These are phyloP conservation scores for Callocephalon fimbriatum DNA, from an alignment of 2,113 vertebrate genomes.

Conservation along the genomic window DNA sequence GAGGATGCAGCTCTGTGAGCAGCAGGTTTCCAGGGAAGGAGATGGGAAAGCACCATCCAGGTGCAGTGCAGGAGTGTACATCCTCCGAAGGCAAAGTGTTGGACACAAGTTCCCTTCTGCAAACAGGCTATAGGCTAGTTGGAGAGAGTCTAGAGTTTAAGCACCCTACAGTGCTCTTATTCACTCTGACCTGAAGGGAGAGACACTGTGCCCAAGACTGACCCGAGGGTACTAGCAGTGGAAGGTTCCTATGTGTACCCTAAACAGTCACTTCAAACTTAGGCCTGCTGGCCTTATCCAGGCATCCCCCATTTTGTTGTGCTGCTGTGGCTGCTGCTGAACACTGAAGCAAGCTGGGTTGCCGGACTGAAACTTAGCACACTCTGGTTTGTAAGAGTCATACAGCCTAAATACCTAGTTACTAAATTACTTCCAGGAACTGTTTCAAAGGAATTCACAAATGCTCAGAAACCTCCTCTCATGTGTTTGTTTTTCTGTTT, in stretches of 20 bases:
- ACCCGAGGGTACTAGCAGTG: rapidly evolving
- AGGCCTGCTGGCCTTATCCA: rapidly evolving
- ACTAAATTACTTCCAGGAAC: not conserved
- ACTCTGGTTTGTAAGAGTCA: not conserved
- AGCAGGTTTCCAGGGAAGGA: not conserved
- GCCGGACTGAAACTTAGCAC: rapidly evolving
- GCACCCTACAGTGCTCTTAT: not conserved
- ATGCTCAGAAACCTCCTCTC: not conserved
- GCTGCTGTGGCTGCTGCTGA: not conserved
- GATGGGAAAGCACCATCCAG: rapidly evolving
- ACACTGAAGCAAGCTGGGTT: not conserved
- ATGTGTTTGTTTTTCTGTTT: not conserved
- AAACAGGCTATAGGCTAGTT: not conserved
- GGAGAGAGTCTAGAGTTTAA: not conserved
- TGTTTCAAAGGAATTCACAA: not conserved
- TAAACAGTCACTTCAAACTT: not conserved
- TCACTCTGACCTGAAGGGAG: not conserved
- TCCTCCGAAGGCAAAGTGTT: rapidly evolving
- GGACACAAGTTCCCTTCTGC: not conserved
- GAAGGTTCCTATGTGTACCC: not conserved
- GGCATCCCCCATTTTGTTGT: rapidly evolving
- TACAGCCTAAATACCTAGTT: not conserved
- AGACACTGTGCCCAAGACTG: not conserved
- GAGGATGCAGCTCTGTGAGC: rapidly evolving
- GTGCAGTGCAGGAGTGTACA: rapidly evolving